Evolutionary conservation across 2,797 vertebrate genomes (phyloP).

Genomic region (Gallirallus australis): DNA sequence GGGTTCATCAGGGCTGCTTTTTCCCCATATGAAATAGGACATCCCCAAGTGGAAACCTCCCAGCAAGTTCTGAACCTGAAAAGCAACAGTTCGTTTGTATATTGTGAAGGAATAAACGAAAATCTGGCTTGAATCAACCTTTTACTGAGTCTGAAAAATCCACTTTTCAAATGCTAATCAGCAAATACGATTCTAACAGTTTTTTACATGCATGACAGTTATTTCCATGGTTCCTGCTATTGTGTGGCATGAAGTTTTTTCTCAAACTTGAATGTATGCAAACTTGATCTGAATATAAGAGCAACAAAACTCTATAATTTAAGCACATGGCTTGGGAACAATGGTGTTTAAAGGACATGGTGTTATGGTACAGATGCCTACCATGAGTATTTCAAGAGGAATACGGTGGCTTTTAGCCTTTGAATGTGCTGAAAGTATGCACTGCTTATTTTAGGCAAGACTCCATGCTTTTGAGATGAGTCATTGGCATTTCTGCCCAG

Average conservation of each 20-base stretch:
- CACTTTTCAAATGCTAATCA: neutral
- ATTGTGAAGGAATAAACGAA: neutral
- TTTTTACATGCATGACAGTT: neutral
- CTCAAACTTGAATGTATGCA: neutral
- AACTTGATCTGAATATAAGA: neutral
- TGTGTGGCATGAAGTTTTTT: neutral
- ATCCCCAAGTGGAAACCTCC: neutral
- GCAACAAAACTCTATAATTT: neutral
- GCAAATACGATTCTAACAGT: neutral
- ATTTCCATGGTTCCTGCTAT: neutral
- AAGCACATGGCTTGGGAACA: neutral
- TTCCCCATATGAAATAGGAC: neutral
- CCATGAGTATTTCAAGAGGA: neutral
- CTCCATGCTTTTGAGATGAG: neutral
- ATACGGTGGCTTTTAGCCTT: neutral
- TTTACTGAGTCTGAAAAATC: neutral
- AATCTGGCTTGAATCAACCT: neutral
- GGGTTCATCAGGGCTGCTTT: neutral
- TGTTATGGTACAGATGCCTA: neutral
- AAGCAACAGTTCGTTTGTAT: neutral
- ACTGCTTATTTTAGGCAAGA: neutral
- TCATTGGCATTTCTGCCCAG: slow-evolving; percentile 7
- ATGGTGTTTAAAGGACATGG: neutral
- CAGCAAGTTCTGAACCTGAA: neutral
- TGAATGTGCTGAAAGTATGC: neutral